These are phyloP conservation scores for Allygus modestus DNA, from an alignment of 2,888 invertebrate species.

Conservation along the genomic window DNA sequence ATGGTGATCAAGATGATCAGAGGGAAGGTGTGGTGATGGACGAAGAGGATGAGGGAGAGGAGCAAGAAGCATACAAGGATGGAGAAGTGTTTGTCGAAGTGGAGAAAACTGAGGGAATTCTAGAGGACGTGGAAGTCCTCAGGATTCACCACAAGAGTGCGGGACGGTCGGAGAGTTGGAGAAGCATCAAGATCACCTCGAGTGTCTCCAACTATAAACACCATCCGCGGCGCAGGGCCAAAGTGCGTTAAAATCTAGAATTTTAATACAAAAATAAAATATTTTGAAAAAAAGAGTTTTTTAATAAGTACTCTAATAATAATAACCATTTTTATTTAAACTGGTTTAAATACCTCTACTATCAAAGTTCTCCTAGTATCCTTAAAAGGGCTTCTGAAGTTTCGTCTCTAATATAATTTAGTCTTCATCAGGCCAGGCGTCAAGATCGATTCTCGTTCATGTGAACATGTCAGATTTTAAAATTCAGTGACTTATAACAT, in stretches of 20 bases:
- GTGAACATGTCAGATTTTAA: no score
- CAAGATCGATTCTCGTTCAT: no score
- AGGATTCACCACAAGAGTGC: slow-evolving; percentile 11
- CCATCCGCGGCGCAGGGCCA: background rate
- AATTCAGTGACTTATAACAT: no score
- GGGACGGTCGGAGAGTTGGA: background rate
- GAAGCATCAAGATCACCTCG: background rate
- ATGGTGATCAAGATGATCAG: background rate
- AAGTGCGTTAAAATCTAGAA: background rate
- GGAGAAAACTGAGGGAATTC: background rate
- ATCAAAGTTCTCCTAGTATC: no score
- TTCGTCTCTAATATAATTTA: no score
- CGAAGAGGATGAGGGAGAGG: background rate
- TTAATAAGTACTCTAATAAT: no score
- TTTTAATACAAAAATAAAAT: no score
- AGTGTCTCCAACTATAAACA: background rate
- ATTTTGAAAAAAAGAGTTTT: no score
- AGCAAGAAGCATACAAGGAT: background rate
- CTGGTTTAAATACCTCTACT: no score
- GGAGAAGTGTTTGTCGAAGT: slow-evolving; percentile 1
- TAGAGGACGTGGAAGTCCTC: slow-evolving; percentile 4
- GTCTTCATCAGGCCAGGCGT: no score
- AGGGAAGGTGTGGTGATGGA: background rate
- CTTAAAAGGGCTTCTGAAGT: no score
- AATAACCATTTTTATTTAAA: no score